A percentile compares a stretch with the other conserved stretches of the same genome.
Evolutionary conservation across 2,888 invertebrate species (phyloP).

Genomic region (Chloroclysta siterata): DNA sequence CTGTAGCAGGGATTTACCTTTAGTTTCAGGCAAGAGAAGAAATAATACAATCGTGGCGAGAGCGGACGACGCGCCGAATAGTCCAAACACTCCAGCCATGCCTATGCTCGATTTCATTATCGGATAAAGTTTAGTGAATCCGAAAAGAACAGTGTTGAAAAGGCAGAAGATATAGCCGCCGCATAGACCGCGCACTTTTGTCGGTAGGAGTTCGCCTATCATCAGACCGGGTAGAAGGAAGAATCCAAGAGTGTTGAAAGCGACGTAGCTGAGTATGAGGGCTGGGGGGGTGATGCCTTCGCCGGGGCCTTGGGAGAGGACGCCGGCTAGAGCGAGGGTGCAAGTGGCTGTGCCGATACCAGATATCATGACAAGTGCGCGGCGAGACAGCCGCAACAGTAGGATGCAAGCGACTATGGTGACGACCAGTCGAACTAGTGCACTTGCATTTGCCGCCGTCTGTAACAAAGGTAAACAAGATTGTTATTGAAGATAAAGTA

Average conservation of each 20-base stretch:
- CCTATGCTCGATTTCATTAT: slow-evolving; percentile 85
- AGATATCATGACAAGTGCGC: slow-evolving; percentile 87
- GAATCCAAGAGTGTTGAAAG: slow-evolving; percentile 89
- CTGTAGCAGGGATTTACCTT: slow-evolving; percentile 88
- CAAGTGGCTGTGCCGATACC: slow-evolving; percentile 88
- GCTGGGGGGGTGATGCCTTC: slow-evolving; percentile 59
- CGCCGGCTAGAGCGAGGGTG: slow-evolving; percentile 83
- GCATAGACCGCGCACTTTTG: slow-evolving; percentile 89
- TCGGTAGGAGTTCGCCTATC: slow-evolving; percentile 90
- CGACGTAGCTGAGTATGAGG: slow-evolving; percentile 88
- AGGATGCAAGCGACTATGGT: slow-evolving; percentile 88
- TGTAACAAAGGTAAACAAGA: slow-evolving; percentile 37
- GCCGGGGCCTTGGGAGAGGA: slow-evolving; percentile 61
- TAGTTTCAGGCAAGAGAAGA: slow-evolving; percentile 90
- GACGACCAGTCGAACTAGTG: slow-evolving; percentile 87
- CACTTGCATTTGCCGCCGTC: slow-evolving; percentile 88
- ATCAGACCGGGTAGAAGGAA: slow-evolving; percentile 91
- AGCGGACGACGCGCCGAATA: slow-evolving; percentile 88
- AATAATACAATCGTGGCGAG: slow-evolving; percentile 87
- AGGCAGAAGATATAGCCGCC: slow-evolving; percentile 90
- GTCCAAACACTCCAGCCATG: slow-evolving; percentile 88
- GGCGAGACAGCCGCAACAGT: slow-evolving; percentile 86
- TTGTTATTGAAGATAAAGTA: too few species aligned
- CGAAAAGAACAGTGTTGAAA: slow-evolving; percentile 88
- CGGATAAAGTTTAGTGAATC: slow-evolving; percentile 89